Evolutionary conservation across 2,797 vertebrate species (phyloP).

Genomic region (Gouania willdenowi): DNA sequence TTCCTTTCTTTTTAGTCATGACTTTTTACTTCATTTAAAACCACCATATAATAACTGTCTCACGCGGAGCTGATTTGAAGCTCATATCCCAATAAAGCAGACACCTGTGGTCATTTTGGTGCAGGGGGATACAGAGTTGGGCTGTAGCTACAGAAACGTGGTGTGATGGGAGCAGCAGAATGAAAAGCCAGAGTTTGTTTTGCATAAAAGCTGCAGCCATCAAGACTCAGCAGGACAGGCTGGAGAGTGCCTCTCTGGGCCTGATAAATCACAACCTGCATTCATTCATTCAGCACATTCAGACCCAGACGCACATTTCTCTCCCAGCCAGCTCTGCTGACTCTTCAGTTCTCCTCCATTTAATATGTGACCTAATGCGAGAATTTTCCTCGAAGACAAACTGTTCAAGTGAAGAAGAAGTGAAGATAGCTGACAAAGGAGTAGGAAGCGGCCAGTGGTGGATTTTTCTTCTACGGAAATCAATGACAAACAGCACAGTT

Average conservation of each 20-base stretch:
- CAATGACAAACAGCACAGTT: slow-evolving; percentile 9
- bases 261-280: slow-evolving; percentile 74
- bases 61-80: slow-evolving; percentile 49
- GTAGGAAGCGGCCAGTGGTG: slow-evolving; percentile 9
- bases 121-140: slow-evolving; percentile 59
- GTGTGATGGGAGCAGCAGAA: slow-evolving; percentile 60
- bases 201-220: slow-evolving; percentile 77
- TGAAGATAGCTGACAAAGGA: slow-evolving; percentile 29
- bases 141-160: slow-evolving; percentile 30
- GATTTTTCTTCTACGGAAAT: slow-evolving; percentile 1
- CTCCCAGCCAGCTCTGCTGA: slow-evolving; percentile 71
- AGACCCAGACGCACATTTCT: slow-evolving; percentile 67
- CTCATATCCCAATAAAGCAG: slow-evolving; percentile 65
- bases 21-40: slow-evolving; percentile 34
- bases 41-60: slow-evolving; percentile 64
- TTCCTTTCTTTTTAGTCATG: slow-evolving; percentile 65
- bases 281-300: slow-evolving; percentile 77
- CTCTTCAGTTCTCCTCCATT: slow-evolving; percentile 67
- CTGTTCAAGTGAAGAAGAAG: slow-evolving; percentile 34
- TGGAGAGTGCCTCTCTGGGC: slow-evolving; percentile 57
- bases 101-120: slow-evolving; percentile 63
- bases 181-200: slow-evolving; percentile 78
- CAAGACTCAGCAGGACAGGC: slow-evolving; percentile 70
- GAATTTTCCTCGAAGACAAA: slow-evolving; percentile 47
- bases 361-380: slow-evolving; percentile 67